Conservation (phyloP, 2,113 vertebrate species). For the Sinocyclocheilus grahami region DNA sequence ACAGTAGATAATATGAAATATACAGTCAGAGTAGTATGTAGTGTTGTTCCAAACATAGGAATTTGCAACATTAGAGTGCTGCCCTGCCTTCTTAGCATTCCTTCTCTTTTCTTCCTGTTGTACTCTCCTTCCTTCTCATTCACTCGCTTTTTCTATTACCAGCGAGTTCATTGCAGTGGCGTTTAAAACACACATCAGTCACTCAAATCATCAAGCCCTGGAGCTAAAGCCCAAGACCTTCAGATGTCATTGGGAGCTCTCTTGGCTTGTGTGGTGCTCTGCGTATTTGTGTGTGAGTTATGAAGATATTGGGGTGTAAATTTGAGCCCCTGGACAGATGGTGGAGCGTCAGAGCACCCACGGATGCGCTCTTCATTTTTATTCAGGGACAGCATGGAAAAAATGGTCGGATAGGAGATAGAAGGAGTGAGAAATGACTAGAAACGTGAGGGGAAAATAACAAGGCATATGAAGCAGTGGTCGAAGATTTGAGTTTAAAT, state of each 20-base stretch:
- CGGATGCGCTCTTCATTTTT: conserved; percentile 71
- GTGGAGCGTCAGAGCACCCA: conserved; percentile 73
- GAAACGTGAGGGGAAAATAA: background rate
- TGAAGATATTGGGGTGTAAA: conserved; percentile 84
- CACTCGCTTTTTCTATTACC: conserved; percentile 66
- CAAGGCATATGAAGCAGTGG: background rate
- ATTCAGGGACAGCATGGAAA: too few relatives aligned
- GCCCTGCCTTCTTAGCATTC: background rate
- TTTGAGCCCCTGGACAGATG: conserved; percentile 85
- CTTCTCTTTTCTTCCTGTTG: conserved; percentile 6
- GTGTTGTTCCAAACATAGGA: background rate
- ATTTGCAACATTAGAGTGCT: background rate
- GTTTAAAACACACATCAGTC: conserved; percentile 72
- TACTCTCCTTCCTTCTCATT: conserved; percentile 32
- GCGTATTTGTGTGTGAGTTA: conserved; percentile 73
- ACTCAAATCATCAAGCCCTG: conserved; percentile 74
- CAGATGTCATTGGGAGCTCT: conserved; percentile 81
- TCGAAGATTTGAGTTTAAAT: background rate
- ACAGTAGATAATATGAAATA: background rate
- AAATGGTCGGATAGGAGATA: conserved; percentile 39
- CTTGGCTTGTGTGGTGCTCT: conserved; percentile 74
- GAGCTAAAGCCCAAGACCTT: conserved; percentile 79
- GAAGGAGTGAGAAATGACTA: conserved; percentile 20
- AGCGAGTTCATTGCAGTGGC: conserved; percentile 69
- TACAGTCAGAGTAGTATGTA: background rate